Evolutionary conservation across 2,888 invertebrate genomes (phyloP), one percentile per base, ranked within the genome.

Genomic region (Entomobrya multifasciata): DNA sequence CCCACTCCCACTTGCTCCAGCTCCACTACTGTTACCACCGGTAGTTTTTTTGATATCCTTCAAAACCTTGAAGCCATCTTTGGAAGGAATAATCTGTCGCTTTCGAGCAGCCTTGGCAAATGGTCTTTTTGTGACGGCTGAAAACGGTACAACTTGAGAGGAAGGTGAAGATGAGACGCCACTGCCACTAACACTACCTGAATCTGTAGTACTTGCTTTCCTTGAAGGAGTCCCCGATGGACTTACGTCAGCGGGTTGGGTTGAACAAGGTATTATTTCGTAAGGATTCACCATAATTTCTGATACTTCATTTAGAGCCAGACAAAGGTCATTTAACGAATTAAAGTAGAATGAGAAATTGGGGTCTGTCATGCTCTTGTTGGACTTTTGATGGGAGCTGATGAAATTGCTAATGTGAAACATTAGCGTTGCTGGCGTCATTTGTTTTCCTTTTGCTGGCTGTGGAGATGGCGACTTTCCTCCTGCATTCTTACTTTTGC

Each of bases 241-340:
- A 4, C 76, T 67, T n/a, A 60, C 0, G 25, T 52, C 86, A 0
- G 49, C 55, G 2, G 22, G 47, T 5, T 47, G 47, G 0, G 27
- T 17, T 1, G 76, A 25, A 49, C 67, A 72, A n/a, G 83, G 83
- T 25, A 83, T 83, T n/a, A 83, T 76, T 55, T 83, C 83, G 15
- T 83, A 83, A 0, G 83, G 83, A 52, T 83, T 83, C 1, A 67
- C 83, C 65, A 83, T 83, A n/a, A 83, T 30, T 52, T 83, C 83
- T 2, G 76, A 76, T 8, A 81, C 76, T 17, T 87, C 76, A 22
- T 78, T 80, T 3, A 87, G 20, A 0, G 74, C 77, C 2, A 88
- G 78, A 20, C 88, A 88, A 15, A 88, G 60, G 57, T 88, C 88
- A 20, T 86, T 76, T 17, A 88, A 36, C 10, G 88, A 60, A 36